Percentiles rank a stretch among this genome's conserved stretches.
Conservation (phyloP, 2,113 vertebrate species). For the Ctenomys sociabilis region DNA sequence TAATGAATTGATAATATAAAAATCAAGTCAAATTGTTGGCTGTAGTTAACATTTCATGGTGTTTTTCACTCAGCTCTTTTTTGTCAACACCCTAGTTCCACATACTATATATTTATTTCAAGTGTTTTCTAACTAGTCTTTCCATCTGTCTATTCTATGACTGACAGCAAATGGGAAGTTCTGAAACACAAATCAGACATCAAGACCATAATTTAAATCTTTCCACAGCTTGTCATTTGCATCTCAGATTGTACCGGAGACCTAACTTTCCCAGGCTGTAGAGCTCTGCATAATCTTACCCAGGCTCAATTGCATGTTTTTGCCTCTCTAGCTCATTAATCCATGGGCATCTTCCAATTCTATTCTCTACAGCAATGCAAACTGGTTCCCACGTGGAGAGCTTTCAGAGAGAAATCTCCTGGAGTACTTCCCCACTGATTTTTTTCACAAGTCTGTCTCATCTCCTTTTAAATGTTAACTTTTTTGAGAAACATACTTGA, state of each 20-base stretch:
- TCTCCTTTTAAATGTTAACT: background rate
- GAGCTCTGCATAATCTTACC: background rate
- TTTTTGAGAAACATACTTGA: slow-evolving; percentile 27
- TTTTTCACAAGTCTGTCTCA: slow-evolving; percentile 40
- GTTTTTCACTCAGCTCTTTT: background rate
- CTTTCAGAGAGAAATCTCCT: background rate
- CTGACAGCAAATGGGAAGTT: background rate
- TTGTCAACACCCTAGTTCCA: background rate
- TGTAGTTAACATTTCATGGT: background rate
- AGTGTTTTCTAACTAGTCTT: background rate
- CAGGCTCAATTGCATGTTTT: background rate
- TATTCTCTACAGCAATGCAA: slow-evolving; percentile 8
- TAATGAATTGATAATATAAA: background rate
- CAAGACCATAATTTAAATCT: background rate
- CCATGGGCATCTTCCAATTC: background rate
- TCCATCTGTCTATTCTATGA: background rate
- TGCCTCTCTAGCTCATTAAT: background rate
- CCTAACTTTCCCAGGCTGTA: background rate
- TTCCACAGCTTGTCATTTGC: background rate
- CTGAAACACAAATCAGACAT: slow-evolving; percentile 29
- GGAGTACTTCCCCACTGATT: background rate
- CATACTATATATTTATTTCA: background rate
- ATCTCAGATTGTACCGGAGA: slow-evolving; percentile 19
- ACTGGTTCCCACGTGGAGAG: slow-evolving; percentile 19
- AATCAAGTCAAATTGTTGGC: background rate